Conservation (phyloP, 2,113 vertebrate species). For the Anarrhichthys ocellatus region DNA sequence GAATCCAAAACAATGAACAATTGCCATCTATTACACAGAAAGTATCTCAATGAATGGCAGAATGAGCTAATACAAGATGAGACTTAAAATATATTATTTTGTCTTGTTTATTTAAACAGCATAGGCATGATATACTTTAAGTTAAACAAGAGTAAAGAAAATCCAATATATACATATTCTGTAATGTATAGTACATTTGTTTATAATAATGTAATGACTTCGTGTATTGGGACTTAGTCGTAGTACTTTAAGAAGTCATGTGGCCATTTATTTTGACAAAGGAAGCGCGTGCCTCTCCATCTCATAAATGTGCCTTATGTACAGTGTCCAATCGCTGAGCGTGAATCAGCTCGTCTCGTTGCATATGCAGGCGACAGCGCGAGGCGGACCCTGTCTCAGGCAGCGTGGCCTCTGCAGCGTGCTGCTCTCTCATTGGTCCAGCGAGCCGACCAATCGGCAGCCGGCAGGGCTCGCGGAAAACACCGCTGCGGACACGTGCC, state of each 20-base stretch:
- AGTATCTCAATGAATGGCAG: background rate
- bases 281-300: slow-evolving; percentile 15
- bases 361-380: background rate
- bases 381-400: slow-evolving; percentile 16
- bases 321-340: slow-evolving; percentile 5
- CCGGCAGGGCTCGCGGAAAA: slow-evolving; percentile 48
- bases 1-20: background rate
- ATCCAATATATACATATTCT: background rate
- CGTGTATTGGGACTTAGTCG: background rate
- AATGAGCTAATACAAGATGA: background rate
- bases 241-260: background rate
- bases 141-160: background rate
- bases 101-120: background rate
- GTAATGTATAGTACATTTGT: too few relatives aligned
- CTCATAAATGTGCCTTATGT: slow-evolving; percentile 17
- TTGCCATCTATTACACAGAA: background rate
- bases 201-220: background rate
- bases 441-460: slow-evolving; percentile 66
- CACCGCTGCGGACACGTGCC: slow-evolving; percentile 77
- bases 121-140: background rate
- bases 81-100: background rate
- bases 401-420: background rate
- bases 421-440: slow-evolving; percentile 63
- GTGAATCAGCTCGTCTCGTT: background rate
- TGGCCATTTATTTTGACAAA: background rate